phyloP scores from a whole-genome alignment of 2,797 vertebrate genomes.

The Gobionotothen gibberifrons region DNA sequence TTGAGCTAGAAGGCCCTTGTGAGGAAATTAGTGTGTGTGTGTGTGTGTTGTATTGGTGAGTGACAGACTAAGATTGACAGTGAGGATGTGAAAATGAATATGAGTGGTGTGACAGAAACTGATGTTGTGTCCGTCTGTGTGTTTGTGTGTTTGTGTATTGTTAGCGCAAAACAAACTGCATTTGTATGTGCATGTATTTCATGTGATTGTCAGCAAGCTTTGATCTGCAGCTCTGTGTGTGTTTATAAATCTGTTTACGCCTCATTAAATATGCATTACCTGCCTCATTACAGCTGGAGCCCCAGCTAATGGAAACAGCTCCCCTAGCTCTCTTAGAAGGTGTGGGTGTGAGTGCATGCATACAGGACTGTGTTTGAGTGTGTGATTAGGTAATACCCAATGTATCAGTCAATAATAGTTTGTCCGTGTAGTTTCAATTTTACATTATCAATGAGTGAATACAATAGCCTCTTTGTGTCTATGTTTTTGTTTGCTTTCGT shows the following conservation, averaged over 20 bases:
- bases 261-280: conserved; percentile 89
- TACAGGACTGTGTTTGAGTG: conserved; percentile 16
- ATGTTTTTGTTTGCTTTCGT: conserved; percentile 16
- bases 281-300: conserved; percentile 84
- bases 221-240: conserved; percentile 51
- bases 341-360: conserved; percentile 51
- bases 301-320: conserved; percentile 72
- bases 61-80: conserved; percentile 27
- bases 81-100: conserved; percentile 19
- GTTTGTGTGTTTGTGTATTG: conserved; percentile 8
- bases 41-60: conserved; percentile 1
- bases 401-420: conserved; percentile 28
- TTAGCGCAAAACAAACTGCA: conserved; percentile 22
- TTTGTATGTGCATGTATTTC: conserved; percentile 31
- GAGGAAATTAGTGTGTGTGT: neutral
- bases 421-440: conserved; percentile 21
- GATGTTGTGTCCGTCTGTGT: conserved; percentile 21
- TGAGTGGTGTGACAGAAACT: conserved; percentile 22
- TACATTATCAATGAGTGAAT: conserved; percentile 9
- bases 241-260: conserved; percentile 83
- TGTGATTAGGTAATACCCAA: conserved; percentile 30
- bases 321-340: conserved; percentile 68
- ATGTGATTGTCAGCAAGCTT: conserved; percentile 45
- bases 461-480: neutral
- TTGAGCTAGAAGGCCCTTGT: conserved; percentile 33